Conservation (phyloP, 2,797 vertebrate genomes). For the Danio aesculapii region DNA sequence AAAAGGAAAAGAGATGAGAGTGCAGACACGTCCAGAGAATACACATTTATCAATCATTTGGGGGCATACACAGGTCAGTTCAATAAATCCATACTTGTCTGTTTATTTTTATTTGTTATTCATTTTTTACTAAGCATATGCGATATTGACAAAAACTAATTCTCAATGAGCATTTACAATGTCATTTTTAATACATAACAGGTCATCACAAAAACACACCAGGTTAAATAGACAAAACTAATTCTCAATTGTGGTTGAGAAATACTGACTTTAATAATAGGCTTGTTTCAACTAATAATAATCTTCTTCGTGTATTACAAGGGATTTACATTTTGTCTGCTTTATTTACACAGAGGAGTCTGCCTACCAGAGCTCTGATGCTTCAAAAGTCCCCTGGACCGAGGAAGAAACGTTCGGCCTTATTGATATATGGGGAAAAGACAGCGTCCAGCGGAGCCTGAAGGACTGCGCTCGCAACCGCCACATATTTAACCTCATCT, state of each 20-base stretch:
- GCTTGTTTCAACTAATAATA: no score
- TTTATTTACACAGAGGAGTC: constrained; percentile 67
- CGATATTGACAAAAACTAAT: no score
- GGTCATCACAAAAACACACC: no score
- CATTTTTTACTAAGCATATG: background rate
- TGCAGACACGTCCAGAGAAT: constrained; percentile 70
- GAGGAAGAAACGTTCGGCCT: constrained; percentile 78
- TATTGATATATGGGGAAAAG: constrained; percentile 79
- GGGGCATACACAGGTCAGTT: constrained; percentile 79
- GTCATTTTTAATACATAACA: no score
- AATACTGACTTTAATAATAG: no score
- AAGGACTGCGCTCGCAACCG: constrained; percentile 78
- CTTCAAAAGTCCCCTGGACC: constrained; percentile 76
- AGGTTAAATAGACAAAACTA: no score
- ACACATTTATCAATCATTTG: constrained; percentile 79
- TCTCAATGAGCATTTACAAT: no score
- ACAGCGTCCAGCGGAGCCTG: constrained; percentile 72
- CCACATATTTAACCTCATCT: constrained; percentile 77
- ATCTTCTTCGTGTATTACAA: no score
- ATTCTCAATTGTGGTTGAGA: no score
- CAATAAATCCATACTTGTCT: background rate
- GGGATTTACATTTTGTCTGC: background rate
- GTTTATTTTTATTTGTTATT: background rate
- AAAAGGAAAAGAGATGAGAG: constrained; percentile 74
- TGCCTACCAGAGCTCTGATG: constrained; percentile 62